These are phyloP conservation scores for Halisarca cf. caerulea DNA, from an alignment of 37 sponge, comb jelly and placozoan genomes.

Conservation along the genomic window DNA sequence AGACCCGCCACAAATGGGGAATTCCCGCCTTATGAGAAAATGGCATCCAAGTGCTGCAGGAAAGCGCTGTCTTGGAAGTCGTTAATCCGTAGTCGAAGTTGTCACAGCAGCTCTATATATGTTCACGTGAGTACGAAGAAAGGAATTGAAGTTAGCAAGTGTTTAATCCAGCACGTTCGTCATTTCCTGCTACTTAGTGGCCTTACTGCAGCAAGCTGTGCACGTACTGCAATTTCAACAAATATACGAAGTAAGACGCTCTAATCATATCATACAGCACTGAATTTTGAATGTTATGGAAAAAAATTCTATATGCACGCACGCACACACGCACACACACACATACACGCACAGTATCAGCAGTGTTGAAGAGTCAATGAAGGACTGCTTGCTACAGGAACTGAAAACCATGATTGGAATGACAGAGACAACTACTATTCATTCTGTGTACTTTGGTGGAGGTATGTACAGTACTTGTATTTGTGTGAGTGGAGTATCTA, in stretches of 20 bases:
- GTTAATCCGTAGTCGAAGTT: neutral
- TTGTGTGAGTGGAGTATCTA: slow-evolving; percentile 1
- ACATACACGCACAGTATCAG: neutral
- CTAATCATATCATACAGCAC: neutral
- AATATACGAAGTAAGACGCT: slow-evolving; percentile 38
- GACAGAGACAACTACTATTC: slow-evolving; percentile 30
- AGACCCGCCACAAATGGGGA: too few relatives aligned
- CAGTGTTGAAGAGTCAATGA: slow-evolving; percentile 40
- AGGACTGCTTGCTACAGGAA: slow-evolving; percentile 49
- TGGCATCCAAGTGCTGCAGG: too few relatives aligned
- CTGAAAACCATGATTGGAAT: slow-evolving; percentile 7
- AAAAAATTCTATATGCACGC: too few relatives aligned
- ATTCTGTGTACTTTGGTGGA: slow-evolving; percentile 85
- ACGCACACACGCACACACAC: too few relatives aligned
- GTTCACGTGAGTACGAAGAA: neutral
- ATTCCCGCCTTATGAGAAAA: too few relatives aligned
- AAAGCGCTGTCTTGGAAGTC: too few relatives aligned
- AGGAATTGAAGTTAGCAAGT: too few relatives aligned
- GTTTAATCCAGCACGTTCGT: too few relatives aligned
- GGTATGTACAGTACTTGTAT: slow-evolving; percentile 34
- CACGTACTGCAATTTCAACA: slow-evolving; percentile 89
- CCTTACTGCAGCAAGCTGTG: slow-evolving; percentile 78
- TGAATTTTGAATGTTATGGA: neutral
- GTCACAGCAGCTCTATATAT: slow-evolving; percentile 7
- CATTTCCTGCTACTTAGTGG: slow-evolving; percentile 76